Evolutionary conservation across 2,797 vertebrate genomes (phyloP).

Genomic region (Remorina albescens): DNA sequence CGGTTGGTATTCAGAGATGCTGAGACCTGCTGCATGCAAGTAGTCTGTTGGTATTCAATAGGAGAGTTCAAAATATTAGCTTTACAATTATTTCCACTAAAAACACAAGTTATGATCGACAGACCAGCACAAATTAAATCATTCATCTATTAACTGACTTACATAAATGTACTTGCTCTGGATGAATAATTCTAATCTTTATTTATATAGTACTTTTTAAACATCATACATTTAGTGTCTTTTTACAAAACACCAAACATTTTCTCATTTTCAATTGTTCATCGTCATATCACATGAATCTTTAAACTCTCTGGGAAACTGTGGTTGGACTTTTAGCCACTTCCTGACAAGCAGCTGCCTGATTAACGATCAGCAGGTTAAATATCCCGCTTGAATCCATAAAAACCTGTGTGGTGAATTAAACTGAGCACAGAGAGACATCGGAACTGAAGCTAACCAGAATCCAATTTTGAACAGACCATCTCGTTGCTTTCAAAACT

Average conservation of each 20-base stretch:
- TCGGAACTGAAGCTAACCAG: neutral
- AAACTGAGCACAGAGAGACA: neutral
- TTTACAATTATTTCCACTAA: neutral
- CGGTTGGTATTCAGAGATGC: neutral
- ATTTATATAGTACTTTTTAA: no score
- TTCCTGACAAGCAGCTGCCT: no score
- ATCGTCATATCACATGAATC: no score
- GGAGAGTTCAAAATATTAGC: no score
- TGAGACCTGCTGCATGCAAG: neutral
- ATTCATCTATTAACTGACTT: no score
- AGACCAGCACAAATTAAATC: neutral
- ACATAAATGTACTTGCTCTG: no score
- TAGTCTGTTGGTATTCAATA: neutral
- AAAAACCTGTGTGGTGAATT: neutral
- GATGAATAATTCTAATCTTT: no score
- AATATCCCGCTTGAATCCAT: neutral
- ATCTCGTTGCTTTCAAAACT: neutral
- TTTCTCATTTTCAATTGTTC: no score
- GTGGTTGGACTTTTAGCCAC: neutral
- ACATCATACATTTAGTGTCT: no score
- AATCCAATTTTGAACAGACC: neutral
- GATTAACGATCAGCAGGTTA: neutral
- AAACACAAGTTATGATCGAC: neutral
- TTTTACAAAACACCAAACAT: no score
- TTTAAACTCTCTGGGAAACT: neutral